phyloP scores from a whole-genome alignment of 2,113 vertebrate species.

The Aldabrachelys gigantea region DNA sequence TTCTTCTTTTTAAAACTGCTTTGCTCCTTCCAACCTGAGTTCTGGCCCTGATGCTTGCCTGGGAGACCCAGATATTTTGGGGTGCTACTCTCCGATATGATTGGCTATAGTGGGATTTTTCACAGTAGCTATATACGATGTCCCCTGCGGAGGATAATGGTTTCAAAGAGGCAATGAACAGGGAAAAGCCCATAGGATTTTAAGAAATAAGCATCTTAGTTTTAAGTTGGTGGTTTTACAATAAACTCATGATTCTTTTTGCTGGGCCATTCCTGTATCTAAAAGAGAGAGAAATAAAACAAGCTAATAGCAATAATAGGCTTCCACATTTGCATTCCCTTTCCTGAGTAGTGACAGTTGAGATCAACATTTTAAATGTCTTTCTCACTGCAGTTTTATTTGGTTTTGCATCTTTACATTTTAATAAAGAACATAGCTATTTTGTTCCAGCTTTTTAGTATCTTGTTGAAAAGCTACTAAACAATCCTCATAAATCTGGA shows the following conservation, averaged over 20 bases:
- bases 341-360: background rate
- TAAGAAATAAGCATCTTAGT: constrained; percentile 12
- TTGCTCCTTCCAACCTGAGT: background rate
- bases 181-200: background rate
- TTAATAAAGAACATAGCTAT: background rate
- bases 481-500: background rate
- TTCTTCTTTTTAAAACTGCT: background rate
- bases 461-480: background rate
- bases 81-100: background rate
- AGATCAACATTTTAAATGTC: background rate
- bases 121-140: background rate
- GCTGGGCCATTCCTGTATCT: background rate
- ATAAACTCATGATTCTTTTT: background rate
- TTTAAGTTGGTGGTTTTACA: constrained; percentile 36
- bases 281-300: background rate
- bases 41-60: background rate
- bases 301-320: background rate
- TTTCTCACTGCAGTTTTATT: background rate
- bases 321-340: background rate
- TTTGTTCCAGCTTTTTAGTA: background rate
- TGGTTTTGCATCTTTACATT: background rate
- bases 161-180: background rate
- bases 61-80: background rate
- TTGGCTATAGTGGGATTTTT: background rate
- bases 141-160: background rate